phyloP scores from a whole-genome alignment of 1,140 invertebrate species.

The Drosophila tsacasi region DNA sequence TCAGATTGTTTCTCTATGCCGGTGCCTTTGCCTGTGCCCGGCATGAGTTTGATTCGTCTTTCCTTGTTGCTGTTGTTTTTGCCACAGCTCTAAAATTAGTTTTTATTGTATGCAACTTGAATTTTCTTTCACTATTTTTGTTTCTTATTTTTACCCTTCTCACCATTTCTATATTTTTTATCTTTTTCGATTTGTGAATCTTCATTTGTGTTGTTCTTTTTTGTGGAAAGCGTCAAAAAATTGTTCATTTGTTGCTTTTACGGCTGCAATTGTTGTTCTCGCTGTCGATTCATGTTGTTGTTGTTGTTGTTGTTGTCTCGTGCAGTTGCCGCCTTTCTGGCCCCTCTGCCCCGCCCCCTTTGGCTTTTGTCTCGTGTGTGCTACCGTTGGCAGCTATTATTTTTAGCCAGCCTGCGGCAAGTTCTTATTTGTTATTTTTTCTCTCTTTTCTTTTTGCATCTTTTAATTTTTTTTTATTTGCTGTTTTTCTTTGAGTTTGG shows the following conservation, averaged over 20 bases:
- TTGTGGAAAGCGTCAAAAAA: conserved; percentile 69
- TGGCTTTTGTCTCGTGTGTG: conserved; percentile 54
- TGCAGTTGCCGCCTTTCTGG: conserved; percentile 43
- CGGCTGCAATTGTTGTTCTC: conserved; percentile 8
- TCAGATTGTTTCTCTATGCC: conserved; percentile 39
- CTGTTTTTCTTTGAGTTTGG: conserved; percentile 27
- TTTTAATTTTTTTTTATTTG: conserved; percentile 57
- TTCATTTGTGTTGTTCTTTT: conserved; percentile 57
- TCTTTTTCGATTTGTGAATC: conserved; percentile 71
- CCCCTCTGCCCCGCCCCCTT: conserved; percentile 1
- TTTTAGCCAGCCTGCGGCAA: conserved; percentile 73
- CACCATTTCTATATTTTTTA: conserved; percentile 25
- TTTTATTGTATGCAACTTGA: conserved; percentile 78
- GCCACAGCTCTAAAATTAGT: conserved; percentile 74
- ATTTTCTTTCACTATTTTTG: conserved; percentile 48
- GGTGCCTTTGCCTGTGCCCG: conserved; percentile 32
- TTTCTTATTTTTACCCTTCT: conserved; percentile 28
- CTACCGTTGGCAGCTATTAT: conserved; percentile 70
- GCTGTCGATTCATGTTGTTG: conserved; percentile 16
- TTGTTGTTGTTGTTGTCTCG: conserved; percentile 48
- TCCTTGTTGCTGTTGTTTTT: conserved; percentile 49
- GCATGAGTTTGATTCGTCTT: conserved; percentile 39
- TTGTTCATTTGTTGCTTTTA: conserved; percentile 48
- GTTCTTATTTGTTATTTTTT: conserved; percentile 62
- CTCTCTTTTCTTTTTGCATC: conserved; percentile 41